Conservation (phyloP, 2,888 invertebrate species). For the Cyrtodaria siliqua region DNA sequence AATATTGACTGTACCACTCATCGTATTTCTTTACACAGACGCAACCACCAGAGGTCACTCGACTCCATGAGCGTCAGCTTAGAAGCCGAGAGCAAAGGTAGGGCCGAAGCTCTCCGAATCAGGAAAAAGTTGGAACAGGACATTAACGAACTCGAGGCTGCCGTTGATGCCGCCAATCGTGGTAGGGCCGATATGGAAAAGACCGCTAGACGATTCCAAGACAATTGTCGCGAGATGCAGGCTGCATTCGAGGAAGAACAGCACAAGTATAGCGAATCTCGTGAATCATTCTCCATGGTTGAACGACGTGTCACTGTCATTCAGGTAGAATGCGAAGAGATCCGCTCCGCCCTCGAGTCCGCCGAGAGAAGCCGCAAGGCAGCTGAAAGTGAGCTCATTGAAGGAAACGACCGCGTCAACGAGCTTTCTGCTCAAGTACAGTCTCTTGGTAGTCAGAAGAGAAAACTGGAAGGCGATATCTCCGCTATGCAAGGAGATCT, state of each 20-base stretch:
- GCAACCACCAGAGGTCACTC: constrained; percentile 99
- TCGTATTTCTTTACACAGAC: constrained; percentile 89
- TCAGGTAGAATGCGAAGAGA: constrained; percentile 99
- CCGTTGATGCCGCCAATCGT: constrained; percentile 99
- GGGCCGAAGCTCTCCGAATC: constrained; percentile 99
- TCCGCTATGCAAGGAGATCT: constrained; percentile 99
- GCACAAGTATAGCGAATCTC: constrained; percentile 98
- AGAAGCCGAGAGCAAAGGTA: constrained; percentile 99
- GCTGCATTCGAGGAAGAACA: constrained; percentile 99
- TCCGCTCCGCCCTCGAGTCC: constrained; percentile 95
- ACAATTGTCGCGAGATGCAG: constrained; percentile 97
- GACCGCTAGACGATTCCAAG: constrained; percentile 99
- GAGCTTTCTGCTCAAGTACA: constrained; percentile 97
- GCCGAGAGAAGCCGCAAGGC: constrained; percentile 99
- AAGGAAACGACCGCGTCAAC: constrained; percentile 99
- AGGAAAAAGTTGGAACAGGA: constrained; percentile 99
- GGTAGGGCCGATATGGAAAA: constrained; percentile 99
- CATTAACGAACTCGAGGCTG: constrained; percentile 99
- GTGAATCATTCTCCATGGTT: constrained; percentile 98
- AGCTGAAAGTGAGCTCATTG: constrained; percentile 98
- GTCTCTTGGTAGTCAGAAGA: constrained; percentile 98
- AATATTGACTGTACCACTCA: too few species aligned
- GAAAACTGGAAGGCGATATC: constrained; percentile 99
- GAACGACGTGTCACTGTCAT: constrained; percentile 99
- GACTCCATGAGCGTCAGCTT: constrained; percentile 99